A percentile compares a stretch with the other conserved stretches of the same genome.
Conservation (phyloP, 2,797 vertebrate genomes). For the Nannoperca obscura region DNA sequence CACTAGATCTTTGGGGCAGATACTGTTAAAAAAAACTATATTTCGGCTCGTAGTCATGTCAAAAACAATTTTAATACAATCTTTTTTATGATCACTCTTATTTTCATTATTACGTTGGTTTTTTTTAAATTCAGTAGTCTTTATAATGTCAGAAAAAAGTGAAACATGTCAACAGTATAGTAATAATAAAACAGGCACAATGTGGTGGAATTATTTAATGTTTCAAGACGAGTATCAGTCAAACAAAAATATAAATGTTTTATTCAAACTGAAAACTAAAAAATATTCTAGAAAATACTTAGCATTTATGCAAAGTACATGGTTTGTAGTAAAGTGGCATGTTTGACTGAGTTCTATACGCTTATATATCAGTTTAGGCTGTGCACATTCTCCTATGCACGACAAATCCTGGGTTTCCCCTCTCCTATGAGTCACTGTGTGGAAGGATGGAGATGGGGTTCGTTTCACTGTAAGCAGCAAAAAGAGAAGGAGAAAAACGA, state of each 20-base stretch:
- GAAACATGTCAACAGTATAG: too few species aligned
- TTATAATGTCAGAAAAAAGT: background rate
- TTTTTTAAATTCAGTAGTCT: background rate
- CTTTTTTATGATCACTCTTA: background rate
- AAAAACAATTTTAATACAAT: too few species aligned
- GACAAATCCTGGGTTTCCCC: background rate
- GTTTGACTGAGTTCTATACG: background rate
- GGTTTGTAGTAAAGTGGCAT: background rate
- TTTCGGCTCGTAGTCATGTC: too few species aligned
- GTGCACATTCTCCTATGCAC: background rate
- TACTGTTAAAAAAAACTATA: background rate
- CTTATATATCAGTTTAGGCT: background rate
- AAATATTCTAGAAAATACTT: background rate
- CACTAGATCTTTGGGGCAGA: background rate
- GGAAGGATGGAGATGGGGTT: background rate
- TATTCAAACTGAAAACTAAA: background rate
- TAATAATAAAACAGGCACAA: too few species aligned
- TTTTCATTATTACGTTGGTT: background rate
- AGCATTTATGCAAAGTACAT: background rate
- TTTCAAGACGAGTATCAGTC: too few species aligned
- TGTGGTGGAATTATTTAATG: background rate
- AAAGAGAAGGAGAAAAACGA: background rate
- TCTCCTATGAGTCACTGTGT: background rate
- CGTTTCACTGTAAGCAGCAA: constrained; percentile 3
- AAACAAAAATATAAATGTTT: too few species aligned